Evolutionary conservation across 2,113 vertebrate genomes (phyloP), one percentile per base, ranked within the genome.

Genomic region (Mandrillus leucophaeus): DNA sequence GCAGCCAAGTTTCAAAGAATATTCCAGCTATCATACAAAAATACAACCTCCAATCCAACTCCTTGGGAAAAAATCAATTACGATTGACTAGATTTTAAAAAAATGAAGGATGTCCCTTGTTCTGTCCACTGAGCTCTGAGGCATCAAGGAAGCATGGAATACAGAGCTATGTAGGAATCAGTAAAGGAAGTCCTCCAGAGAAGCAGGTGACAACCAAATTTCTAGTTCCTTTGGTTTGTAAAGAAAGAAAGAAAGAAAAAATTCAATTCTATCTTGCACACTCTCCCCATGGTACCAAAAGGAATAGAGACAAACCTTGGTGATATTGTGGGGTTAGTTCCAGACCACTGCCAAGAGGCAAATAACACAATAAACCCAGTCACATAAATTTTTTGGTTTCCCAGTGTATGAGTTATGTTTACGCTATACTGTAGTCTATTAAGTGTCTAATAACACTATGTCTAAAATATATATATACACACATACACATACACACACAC

Each of bases 191-290:
- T 57, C 83, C 90, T 92, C 45, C 86, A 73, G 95, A 96, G 90
- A 97, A 98, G 95, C 57, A 94, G 95, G 91, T 80, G 61, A 43
- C 27, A 88, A 87, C 0, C 0, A 38, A 95, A 96, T 88, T 87
- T 90, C 75, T 48, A 59, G 96, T 27, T 61, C 59, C 66, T 93
- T 17, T 27, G 13, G 22, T 84, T 59, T 80, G 27, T n/a, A 92
- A 48, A 40, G 32, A 48, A 57, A 59, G 13, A 50, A 2, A 68
- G 11, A 25, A 73, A 40, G 3, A 3, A 61, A 40, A 45, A 75
- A 43, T 27, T 50, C 18, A 23, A 45, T 72, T 82, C 55, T 35
- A 75, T 27, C n/a, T 30, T 43, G 12, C 18, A 81, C 17, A 64
- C 10, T 32, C 45, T 86, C 79, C 70, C 38, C 59, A 59, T 20